These are phyloP conservation scores for Trichonephila clavipes DNA, from an alignment of 1,140 invertebrate genomes.

Conservation along the genomic window DNA sequence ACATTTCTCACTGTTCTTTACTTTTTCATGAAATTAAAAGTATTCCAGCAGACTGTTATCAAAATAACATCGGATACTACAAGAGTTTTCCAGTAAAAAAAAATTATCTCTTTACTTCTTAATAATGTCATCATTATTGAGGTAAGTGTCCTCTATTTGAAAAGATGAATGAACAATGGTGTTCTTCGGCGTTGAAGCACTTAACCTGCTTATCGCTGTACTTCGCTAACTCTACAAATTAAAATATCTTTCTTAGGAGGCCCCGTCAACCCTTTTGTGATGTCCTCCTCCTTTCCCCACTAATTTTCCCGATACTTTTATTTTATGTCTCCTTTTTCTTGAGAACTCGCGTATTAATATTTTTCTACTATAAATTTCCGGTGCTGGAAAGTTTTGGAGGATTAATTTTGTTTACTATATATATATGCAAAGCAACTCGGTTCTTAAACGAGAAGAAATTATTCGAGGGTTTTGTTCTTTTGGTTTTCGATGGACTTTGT, in stretches of 20 bases:
- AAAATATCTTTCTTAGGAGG: slow-evolving; percentile 2
- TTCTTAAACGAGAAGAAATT: too few relatives aligned
- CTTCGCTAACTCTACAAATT: slow-evolving; percentile 31
- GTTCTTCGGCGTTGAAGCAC: background rate
- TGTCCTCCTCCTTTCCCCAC: background rate
- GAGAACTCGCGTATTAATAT: background rate
- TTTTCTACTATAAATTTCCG: background rate
- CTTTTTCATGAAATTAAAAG: too few relatives aligned
- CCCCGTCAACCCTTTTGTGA: background rate
- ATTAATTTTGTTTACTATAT: background rate
- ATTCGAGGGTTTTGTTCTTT: too few relatives aligned
- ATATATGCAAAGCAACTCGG: background rate
- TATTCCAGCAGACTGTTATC: too few relatives aligned
- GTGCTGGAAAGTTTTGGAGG: background rate
- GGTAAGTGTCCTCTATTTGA: background rate
- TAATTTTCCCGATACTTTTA: background rate
- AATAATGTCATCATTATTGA: background rate
- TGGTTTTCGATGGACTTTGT: background rate
- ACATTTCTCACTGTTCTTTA: too few relatives aligned
- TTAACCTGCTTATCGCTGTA: slow-evolving; percentile 33
- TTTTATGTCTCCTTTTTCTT: background rate
- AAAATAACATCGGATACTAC: background rate
- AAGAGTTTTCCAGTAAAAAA: background rate
- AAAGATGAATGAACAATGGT: slow-evolving; percentile 20
- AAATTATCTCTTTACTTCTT: slow-evolving; percentile 2